These are phyloP conservation scores for Sebastiscus albofasciatus DNA, from an alignment of 2,797 vertebrate genomes.

Conservation along the genomic window DNA sequence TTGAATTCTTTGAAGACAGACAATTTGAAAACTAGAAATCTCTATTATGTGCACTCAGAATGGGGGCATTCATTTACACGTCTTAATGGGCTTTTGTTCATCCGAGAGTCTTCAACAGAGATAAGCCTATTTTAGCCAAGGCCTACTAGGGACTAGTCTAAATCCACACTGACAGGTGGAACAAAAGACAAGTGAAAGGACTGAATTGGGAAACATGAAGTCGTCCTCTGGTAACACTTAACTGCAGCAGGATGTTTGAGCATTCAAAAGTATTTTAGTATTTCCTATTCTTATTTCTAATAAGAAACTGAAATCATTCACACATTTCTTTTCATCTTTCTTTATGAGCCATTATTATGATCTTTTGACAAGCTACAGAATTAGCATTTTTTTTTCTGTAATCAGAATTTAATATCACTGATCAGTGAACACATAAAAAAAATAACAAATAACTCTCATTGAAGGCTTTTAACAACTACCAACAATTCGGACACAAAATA, in stretches of 20 bases:
- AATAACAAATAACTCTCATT: not conserved
- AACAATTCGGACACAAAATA: not conserved
- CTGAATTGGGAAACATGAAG: constrained; percentile 64
- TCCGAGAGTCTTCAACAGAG: constrained; percentile 76
- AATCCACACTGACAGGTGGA: constrained; percentile 87
- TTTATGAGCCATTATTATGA: not conserved
- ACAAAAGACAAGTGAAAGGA: constrained; percentile 78
- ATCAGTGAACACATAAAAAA: not conserved
- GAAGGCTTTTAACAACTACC: not conserved
- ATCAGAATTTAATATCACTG: not conserved
- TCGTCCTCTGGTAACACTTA: constrained; percentile 60
- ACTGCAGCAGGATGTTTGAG: constrained; percentile 34
- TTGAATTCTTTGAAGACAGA: constrained; percentile 28
- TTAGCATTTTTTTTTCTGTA: not conserved
- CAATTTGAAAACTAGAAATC: constrained; percentile 41
- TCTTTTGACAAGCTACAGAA: not conserved
- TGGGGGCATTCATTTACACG: constrained; percentile 71
- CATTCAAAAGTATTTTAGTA: not conserved
- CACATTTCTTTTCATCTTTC: not conserved
- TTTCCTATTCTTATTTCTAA: not conserved
- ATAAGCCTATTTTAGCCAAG: constrained; percentile 84
- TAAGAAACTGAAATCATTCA: not conserved
- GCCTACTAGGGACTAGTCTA: constrained; percentile 74
- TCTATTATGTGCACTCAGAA: constrained; percentile 63
- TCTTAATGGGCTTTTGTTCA: constrained; percentile 84